These are phyloP conservation scores for Entomyzon cyanotis DNA, from an alignment of 2,113 vertebrate species.

Conservation along the genomic window DNA sequence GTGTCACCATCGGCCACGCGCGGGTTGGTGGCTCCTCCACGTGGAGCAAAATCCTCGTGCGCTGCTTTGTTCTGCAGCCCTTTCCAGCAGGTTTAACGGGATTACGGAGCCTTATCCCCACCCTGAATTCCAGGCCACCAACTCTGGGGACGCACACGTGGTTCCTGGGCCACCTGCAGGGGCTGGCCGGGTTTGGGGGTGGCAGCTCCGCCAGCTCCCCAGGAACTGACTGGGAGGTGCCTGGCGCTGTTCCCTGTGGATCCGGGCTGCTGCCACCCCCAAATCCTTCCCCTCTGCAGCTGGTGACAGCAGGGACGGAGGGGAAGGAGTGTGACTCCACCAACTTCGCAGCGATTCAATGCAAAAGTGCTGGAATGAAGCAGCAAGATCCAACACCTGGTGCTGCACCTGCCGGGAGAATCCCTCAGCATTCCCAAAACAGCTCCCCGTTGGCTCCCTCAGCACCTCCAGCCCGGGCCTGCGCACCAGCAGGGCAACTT, in stretches of 20 bases:
- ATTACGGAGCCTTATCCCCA: constrained; percentile 34
- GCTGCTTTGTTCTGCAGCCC: not conserved
- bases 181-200: not conserved
- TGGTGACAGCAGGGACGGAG: not conserved
- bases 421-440: not conserved
- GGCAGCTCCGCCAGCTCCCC: not conserved
- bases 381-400: not conserved
- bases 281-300: not conserved
- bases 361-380: accelerated
- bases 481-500: not conserved
- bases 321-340: accelerated
- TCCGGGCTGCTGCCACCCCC: not conserved
- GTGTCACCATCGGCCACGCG: not conserved
- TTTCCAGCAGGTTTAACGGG: not conserved
- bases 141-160: not conserved
- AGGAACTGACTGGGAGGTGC: not conserved
- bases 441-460: accelerated
- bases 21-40: accelerated
- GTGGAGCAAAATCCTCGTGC: accelerated
- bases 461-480: not conserved
- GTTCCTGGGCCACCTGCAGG: not conserved
- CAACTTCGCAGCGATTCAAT: not conserved
- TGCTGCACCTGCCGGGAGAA: not conserved
- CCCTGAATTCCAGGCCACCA: constrained; percentile 6
- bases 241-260: not conserved